phyloP scores from a whole-genome alignment of 2,797 vertebrate genomes.

The Helostoma temminkii region DNA sequence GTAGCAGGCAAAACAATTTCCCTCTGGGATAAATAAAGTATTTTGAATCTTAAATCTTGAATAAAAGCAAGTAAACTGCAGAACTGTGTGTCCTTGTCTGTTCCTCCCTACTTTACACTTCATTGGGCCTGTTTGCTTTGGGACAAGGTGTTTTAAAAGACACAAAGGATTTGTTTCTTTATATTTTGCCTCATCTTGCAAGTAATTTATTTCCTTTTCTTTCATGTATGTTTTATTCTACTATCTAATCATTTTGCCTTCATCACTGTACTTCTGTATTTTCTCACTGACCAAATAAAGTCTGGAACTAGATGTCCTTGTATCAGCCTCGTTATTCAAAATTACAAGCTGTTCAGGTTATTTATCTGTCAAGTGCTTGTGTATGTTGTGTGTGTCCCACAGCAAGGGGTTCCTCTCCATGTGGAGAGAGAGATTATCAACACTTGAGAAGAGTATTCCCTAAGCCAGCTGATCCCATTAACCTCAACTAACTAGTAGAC shows the following conservation, averaged over 20 bases:
- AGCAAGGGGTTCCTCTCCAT: conserved; percentile 31
- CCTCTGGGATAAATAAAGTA: no score
- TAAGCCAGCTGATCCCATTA: conserved; percentile 74
- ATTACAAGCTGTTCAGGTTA: conserved; percentile 24
- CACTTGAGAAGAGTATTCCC: conserved; percentile 57
- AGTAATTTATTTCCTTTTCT: conserved; percentile 22
- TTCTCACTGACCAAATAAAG: conserved; percentile 33
- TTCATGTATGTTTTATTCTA: conserved; percentile 13
- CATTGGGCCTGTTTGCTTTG: conserved; percentile 21
- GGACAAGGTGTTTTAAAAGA: conserved; percentile 24
- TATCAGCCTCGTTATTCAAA: conserved; percentile 32
- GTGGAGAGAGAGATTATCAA: conserved; percentile 61
- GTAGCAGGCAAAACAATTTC: no score
- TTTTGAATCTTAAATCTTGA: no score
- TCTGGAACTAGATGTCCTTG: conserved; percentile 22
- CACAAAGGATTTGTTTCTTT: conserved; percentile 16
- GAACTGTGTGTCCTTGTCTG: not conserved
- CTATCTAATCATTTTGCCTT: conserved; percentile 11
- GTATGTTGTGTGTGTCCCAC: conserved; percentile 22
- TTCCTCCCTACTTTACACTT: conserved; percentile 13
- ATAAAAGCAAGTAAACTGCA: not conserved
- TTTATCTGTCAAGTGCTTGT: conserved; percentile 31
- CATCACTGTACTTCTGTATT: conserved; percentile 11
- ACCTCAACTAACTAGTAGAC: conserved; percentile 71
- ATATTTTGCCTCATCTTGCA: conserved; percentile 18